phyloP scores from a whole-genome alignment of 2,888 invertebrate species.

The Chymomyza procnemis region DNA sequence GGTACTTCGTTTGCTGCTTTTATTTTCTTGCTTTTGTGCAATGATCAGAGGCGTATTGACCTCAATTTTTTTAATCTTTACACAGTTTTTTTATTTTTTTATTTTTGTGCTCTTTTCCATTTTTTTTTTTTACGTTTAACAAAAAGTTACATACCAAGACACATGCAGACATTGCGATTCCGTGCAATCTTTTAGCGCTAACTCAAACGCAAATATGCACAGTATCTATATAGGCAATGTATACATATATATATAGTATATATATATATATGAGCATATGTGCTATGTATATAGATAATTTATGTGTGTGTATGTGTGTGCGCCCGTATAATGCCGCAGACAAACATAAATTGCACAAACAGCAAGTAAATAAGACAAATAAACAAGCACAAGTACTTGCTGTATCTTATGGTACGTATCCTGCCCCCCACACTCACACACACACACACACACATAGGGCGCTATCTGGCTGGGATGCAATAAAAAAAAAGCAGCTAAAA shows the following conservation, averaged over 20 bases:
- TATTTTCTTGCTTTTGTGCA: background rate
- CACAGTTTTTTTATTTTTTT: background rate
- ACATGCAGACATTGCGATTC: background rate
- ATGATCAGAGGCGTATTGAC: slow-evolving; percentile 1
- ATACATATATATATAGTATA: background rate
- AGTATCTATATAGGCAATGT: slow-evolving; percentile 2
- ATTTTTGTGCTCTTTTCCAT: too few species aligned
- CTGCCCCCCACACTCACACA: slow-evolving; percentile 8
- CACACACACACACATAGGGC: background rate
- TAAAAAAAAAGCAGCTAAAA: slow-evolving; percentile 29
- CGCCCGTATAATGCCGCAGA: background rate
- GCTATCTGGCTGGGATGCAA: slow-evolving; percentile 19
- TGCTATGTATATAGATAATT: background rate
- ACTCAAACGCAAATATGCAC: slow-evolving; percentile 17
- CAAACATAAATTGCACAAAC: slow-evolving; percentile 10
- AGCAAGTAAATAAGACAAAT: slow-evolving; percentile 48
- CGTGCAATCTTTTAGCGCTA: slow-evolving; percentile 8
- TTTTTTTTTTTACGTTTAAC: background rate
- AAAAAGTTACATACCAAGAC: slow-evolving; percentile 1
- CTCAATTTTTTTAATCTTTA: slow-evolving; percentile 1
- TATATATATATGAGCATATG: slow-evolving; percentile 2
- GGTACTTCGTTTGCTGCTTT: background rate
- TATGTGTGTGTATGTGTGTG: background rate
- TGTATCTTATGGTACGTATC: slow-evolving; percentile 2
- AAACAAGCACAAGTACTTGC: slow-evolving; percentile 17